Percentiles rank a stretch among this genome's conserved stretches.
Evolutionary conservation across 2,888 invertebrate species (phyloP).

Genomic region (Galeruca laticollis): DNA sequence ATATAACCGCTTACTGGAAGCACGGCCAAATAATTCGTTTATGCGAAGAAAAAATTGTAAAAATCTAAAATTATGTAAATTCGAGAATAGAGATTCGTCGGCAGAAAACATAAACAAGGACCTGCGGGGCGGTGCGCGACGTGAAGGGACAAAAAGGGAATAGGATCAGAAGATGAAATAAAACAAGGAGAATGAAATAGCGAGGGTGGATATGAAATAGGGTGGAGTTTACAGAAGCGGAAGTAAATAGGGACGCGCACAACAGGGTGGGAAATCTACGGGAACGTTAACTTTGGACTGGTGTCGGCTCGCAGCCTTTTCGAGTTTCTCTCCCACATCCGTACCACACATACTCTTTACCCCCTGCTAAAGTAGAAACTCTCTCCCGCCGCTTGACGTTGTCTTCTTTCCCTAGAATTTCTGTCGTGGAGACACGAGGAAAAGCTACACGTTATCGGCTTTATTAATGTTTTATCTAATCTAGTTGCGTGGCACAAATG

Average conservation of each 20-base stretch:
- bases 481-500: constrained; percentile 13
- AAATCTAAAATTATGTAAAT: constrained; percentile 67
- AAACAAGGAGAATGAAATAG: constrained; percentile 68
- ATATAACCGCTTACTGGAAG: constrained; percentile 43
- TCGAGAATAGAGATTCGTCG: constrained; percentile 62
- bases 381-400: constrained; percentile 18
- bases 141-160: constrained; percentile 41
- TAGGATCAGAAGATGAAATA: constrained; percentile 67
- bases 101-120: constrained; percentile 61
- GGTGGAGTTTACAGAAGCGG: constrained; percentile 71
- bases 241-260: constrained; percentile 70
- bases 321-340: constrained; percentile 51
- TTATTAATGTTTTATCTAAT: constrained; percentile 36
- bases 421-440: constrained; percentile 32
- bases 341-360: constrained; percentile 47
- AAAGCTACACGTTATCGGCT: constrained; percentile 35
- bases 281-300: constrained; percentile 60
- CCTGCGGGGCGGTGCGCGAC: constrained; percentile 47
- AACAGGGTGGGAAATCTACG: constrained; percentile 62
- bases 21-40: constrained; percentile 49
- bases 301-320: constrained; percentile 55
- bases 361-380: constrained; percentile 41
- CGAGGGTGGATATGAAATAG: constrained; percentile 67
- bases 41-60: constrained; percentile 56
- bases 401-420: constrained; percentile 36